Evolutionary conservation across 2,888 invertebrate genomes (phyloP).

Genomic region (Torymus tubicola): DNA sequence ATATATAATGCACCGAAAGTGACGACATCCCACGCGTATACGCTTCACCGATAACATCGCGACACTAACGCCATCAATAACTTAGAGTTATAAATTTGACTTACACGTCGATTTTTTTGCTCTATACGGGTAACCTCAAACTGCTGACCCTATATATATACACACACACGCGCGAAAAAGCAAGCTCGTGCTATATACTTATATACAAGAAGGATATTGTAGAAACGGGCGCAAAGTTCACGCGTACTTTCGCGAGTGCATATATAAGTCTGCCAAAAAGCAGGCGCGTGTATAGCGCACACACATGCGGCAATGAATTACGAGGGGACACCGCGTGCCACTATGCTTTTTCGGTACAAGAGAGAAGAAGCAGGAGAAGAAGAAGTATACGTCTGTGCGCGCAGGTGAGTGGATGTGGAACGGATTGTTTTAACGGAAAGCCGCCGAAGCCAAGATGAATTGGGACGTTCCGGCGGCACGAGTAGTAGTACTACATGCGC

Average conservation of each 20-base stretch:
- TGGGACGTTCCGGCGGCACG: slow-evolving; percentile 41
- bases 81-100: too few species aligned
- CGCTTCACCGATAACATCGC: too few species aligned
- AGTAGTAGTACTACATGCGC: too few species aligned
- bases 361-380: neutral
- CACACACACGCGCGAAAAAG: too few species aligned
- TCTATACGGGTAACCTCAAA: too few species aligned
- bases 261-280: slow-evolving; percentile 19
- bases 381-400: neutral
- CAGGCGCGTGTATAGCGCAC: too few species aligned
- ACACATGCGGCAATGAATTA: slow-evolving; percentile 43
- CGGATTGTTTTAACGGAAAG: slow-evolving; percentile 51
- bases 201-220: neutral
- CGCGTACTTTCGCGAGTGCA: neutral
- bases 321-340: slow-evolving; percentile 9
- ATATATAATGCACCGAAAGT: too few species aligned
- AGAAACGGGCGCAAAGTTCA: slow-evolving; percentile 27
- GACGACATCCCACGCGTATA: too few species aligned
- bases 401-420: slow-evolving; percentile 16
- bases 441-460: slow-evolving; percentile 52
- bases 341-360: slow-evolving; percentile 30
- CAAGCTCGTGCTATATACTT: too few species aligned
- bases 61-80: too few species aligned
- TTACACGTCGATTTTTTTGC: too few species aligned
- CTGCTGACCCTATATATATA: too few species aligned